Percentiles rank a stretch among this genome's conserved stretches.
Conservation (phyloP, 1,140 invertebrate genomes). For the Trichonephila inaurata region DNA sequence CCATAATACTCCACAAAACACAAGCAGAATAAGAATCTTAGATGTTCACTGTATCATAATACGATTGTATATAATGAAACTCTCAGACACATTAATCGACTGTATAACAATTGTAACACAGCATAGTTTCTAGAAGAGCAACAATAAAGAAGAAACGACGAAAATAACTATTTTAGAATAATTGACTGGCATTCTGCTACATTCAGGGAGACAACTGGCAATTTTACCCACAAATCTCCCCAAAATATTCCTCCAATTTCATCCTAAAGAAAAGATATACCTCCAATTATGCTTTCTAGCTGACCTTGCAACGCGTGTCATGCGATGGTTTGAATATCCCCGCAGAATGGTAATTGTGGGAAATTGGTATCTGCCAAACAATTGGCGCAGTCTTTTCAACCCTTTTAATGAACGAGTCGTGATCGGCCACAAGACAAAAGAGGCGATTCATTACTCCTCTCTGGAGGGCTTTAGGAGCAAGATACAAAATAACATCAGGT, state of each 20-base stretch:
- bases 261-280: neutral
- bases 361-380: conserved; percentile 48
- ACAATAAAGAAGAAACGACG: too few species aligned
- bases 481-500: neutral
- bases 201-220: neutral
- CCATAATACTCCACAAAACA: too few species aligned
- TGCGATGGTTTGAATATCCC: neutral
- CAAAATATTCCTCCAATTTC: neutral
- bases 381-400: conserved; percentile 12
- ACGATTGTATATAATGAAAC: too few species aligned
- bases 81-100: too few species aligned
- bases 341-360: neutral
- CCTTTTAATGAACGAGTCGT: conserved; percentile 47
- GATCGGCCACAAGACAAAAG: neutral
- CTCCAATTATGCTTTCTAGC: neutral
- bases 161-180: neutral
- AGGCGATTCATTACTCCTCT: conserved; percentile 1
- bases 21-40: too few species aligned
- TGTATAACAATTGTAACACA: too few species aligned
- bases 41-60: too few species aligned
- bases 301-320: conserved; percentile 35
- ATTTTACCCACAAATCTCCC: neutral
- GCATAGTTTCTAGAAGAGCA: too few species aligned
- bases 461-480: neutral
- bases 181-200: neutral